Evolutionary conservation across 2,797 vertebrate species (phyloP), one percentile per base, ranked within the genome.

Genomic region (Loris lydekkerianus): DNA sequence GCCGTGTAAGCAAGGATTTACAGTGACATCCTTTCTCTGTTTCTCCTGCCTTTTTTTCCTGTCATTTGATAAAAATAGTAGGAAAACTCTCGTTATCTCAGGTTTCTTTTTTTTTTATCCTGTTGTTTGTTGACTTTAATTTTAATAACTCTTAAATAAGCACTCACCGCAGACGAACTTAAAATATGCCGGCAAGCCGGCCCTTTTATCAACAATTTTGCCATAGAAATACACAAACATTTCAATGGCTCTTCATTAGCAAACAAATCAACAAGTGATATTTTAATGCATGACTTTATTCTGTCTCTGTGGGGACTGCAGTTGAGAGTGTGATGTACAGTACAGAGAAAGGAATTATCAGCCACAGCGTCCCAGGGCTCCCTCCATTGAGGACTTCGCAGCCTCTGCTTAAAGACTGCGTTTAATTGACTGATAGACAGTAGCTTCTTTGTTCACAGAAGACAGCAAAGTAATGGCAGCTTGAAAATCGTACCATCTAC

Each of bases 371-470:
- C 99, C 99, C 99, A 98, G 98, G 98, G 98, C 99, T 98, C 98
- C 98, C 97, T 98, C 98, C 98, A 98, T 98, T 98, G 98, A 99
- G 98, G 98, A 99, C 98, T 99, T 98, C 96, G 98, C 98, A 99
- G 98, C 98, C 98, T 98, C 98, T 98, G 98, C 98, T 99, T 99
- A 99, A 99, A 99, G 98, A 99, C 98, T 98, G 98, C 98, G 98
- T 99, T 99, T 99, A 99, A 99, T 99, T 99, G 99, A 99, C 99
- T 99, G 99, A 99, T 99, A 99, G 99, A 99, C 98, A 99, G 99
- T 98, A 98, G 98, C 98, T 99, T 98, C 98, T 99, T 99, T 99
- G 99, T 99, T 99, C 99, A 98, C 98, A 98, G 98, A 99, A 99
- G 98, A 99, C 98, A 99, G 98, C 97, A 97, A 98, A 98, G 99